Percentiles rank a stretch among this genome's conserved stretches.
These are phyloP conservation scores for Himalopsyche japonica DNA, from an alignment of 2,888 invertebrate species.

Conservation along the genomic window DNA sequence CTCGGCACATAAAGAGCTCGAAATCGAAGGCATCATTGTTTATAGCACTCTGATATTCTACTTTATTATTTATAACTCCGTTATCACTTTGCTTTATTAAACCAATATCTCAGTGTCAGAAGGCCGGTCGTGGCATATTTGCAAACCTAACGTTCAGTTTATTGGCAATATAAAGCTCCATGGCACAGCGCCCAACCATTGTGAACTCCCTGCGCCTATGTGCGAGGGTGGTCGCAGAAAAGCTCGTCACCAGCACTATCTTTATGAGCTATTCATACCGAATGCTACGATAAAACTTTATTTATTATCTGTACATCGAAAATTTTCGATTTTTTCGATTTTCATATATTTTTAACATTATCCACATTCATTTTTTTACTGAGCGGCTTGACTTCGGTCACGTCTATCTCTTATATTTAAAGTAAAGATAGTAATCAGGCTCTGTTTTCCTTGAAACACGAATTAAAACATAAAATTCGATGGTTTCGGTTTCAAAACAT, in stretches of 20 bases:
- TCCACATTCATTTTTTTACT: too few relatives aligned
- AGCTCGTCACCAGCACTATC: not conserved
- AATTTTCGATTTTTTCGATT: not conserved
- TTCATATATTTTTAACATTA: too few relatives aligned
- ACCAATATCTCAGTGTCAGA: slow-evolving; percentile 37
- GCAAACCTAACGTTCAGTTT: slow-evolving; percentile 36
- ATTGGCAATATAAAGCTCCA: slow-evolving; percentile 33
- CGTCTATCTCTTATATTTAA: too few relatives aligned
- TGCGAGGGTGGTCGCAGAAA: not conserved
- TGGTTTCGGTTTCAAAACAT: too few relatives aligned
- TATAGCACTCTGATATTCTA: slow-evolving; percentile 19
- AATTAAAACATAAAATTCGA: too few relatives aligned
- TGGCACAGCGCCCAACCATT: slow-evolving; percentile 7
- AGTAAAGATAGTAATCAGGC: too few relatives aligned
- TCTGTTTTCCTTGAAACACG: too few relatives aligned
- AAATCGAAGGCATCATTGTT: slow-evolving; percentile 15
- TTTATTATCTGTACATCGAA: not conserved
- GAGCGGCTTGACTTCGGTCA: too few relatives aligned
- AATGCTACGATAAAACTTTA: not conserved
- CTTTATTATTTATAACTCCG: slow-evolving; percentile 31
- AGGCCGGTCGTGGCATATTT: slow-evolving; percentile 27
- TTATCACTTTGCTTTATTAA: slow-evolving; percentile 39
- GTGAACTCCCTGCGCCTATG: not conserved
- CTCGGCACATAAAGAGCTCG: not conserved
- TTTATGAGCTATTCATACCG: not conserved